Evolutionary conservation across 2,888 invertebrate species (phyloP).

Genomic region (Steromphala cineraria): DNA sequence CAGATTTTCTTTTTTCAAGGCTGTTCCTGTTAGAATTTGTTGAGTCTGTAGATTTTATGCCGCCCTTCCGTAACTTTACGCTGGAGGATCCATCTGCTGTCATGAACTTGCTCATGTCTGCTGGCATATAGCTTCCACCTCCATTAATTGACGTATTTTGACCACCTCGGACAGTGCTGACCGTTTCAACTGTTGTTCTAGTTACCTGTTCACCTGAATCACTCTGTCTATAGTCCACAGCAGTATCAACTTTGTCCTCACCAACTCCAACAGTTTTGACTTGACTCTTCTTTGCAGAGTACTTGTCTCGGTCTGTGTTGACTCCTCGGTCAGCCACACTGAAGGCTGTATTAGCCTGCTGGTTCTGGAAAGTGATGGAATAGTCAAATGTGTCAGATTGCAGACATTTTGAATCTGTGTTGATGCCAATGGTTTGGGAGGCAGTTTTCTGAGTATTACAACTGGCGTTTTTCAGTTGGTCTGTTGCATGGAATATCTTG

Average conservation of each 20-base stretch:
- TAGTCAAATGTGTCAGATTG: slow-evolving; percentile 44
- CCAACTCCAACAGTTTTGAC: slow-evolving; percentile 39
- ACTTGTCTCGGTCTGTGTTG: slow-evolving; percentile 32
- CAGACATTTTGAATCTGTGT: slow-evolving; percentile 54
- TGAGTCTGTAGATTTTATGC: not conserved
- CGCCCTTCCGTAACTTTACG: not conserved
- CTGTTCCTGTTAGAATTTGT: not conserved
- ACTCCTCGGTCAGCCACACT: slow-evolving; percentile 32
- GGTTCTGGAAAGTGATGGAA: slow-evolving; percentile 37
- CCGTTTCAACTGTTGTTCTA: not conserved
- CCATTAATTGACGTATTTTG: not conserved
- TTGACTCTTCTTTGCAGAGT: not conserved
- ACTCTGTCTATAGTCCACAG: slow-evolving; percentile 38
- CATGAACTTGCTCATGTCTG: slow-evolving; percentile 41
- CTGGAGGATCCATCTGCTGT: slow-evolving; percentile 30
- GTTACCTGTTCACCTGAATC: slow-evolving; percentile 2
- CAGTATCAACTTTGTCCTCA: slow-evolving; percentile 49
- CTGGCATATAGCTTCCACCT: slow-evolving; percentile 34
- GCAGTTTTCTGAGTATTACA: slow-evolving; percentile 51
- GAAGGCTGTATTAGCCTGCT: slow-evolving; percentile 33
- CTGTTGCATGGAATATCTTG: slow-evolving; percentile 56
- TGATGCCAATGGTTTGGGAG: slow-evolving; percentile 50
- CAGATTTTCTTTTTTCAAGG: not conserved
- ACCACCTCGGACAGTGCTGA: not conserved
- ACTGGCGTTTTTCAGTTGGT: slow-evolving; percentile 51